Base-by-base conservation (phyloP, 2,113 vertebrate species). In the Hypomesus transpacificus region DNA sequence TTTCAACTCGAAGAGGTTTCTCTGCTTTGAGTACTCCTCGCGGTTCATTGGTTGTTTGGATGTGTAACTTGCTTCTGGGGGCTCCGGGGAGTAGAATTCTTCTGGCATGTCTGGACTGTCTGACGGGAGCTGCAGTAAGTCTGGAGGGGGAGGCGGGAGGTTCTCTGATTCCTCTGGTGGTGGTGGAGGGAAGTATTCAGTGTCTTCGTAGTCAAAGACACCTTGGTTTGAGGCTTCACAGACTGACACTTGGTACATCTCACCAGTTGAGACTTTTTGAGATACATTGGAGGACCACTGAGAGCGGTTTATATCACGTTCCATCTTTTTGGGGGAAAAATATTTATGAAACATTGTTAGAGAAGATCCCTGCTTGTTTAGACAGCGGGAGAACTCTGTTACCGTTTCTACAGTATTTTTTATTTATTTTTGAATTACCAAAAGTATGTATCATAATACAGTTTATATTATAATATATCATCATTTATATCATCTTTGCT, bases 1-100 rank as follows among this genome's bases (percentile, higher is more conserved):
- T 81, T 94, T 96, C 63, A 95, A 80, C 88, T 96, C 93, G 68
- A 81, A 82, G 69, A 92, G 89, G 71, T 93, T 92, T 70, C 85
- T 92, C 86, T 96, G 93, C 77, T 93, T 94, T 74, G 82, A 77
- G 60, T 92, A 93, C 64, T 91, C 77, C 51, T 94, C 92, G 90
- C 78, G 93, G 71, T 87, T 90, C 6, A 87, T 3, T 21, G 77
- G 67, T 28, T 67, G 71, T 75, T 88, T 93, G 74, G 77, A 51
- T 70, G 84, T 65, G 69, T 85, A 82, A 57, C 9, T 82, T 66
- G 74, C 71, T 74, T 87, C 86, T 54, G 80, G 75, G 8, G 77
- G 82, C 83, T 93, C 92, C 83, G 93, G 89, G 86, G 92, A 89
- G 86, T 90, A 87, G 78, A 83, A 88, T 82, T 75, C 76, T 59